Base-by-base conservation (phyloP, 2,888 invertebrate species). In the Pycnomerus fuliginosus region DNA sequence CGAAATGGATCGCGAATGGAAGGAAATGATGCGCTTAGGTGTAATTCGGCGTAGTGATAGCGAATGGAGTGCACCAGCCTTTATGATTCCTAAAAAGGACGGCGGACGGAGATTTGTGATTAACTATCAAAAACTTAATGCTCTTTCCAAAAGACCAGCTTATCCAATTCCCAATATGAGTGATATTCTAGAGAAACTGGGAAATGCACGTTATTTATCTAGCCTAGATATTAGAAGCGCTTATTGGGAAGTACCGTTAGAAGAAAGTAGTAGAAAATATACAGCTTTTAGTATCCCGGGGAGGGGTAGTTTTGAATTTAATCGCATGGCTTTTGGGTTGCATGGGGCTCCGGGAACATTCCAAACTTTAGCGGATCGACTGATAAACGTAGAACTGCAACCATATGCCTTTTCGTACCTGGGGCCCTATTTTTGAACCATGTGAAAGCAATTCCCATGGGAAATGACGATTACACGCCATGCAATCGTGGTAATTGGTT, bases 311-410 rank as follows among this genome's bases (percentile, higher is more conserved):
- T 37, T 30, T 30, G 31, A 38, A 8, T 43, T 40, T 17, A 36
- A 7, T 29, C 2, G 30, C 20, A n/a, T 43, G 25, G 22, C 36
- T 5, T 28, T 37, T 25, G 43, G 36, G 8, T 14, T 43, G 16
- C 29, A 43, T 37, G 35, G 36, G 2, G 28, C 43, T 10, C 37
- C 30, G 7, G 37, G 20, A 43, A 43, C 43, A 8, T 43, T 35
- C 15, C 43, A 43, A 10, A 13, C n/a, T 10, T 30, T 38, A n/a
- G 32, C 31, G 2, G 37, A 43, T 23, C 15, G 22, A 16, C 2
- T 43, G 3, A 31, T 43, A n/a, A 13, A 25, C 3, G 10, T 12
- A 3, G 25, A 25, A 25, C 25, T 25, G 3, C 4, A 25, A n/a
- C 25, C 25, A n/a, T 25, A 7, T 1, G 4, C 3, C 11, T 25